Evolutionary conservation across 2,888 invertebrate genomes (phyloP), one percentile per base, ranked within the genome.

Genomic region (Drosophila fungiperda): DNA sequence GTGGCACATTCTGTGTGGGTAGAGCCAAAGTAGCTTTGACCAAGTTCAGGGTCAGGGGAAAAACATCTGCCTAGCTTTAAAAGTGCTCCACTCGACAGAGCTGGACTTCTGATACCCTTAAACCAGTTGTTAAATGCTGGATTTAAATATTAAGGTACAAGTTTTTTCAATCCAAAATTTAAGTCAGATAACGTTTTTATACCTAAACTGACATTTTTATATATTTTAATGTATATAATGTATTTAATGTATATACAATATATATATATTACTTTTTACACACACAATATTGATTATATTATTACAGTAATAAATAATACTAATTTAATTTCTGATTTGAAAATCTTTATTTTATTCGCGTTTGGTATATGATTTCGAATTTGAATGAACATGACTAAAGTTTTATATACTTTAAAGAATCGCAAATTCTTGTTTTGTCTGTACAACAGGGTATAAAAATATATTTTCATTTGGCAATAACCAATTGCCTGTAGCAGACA

Each of bases 11-110:
- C 38, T 4, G 26, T 23, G 66, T 38, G 38, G 20, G 50, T 12
- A 17, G 29, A 15, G 15, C 45, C 7, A 20, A 23, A n/a, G 20
- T 15, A 49, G 54, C 33, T 35, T 53, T 20, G 29, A n/a, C 8
- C 76, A 66, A 70, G 66, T 75, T 89, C 87, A 87, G 76, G 87
- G 82, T 89, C 84, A 87, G 61, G 23, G 68, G 40, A 61, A 48
- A 15, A 59, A 60, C 64, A 78, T 75, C 65, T 60, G 50, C 9
- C 38, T 17, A 53, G 69, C 70, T 73, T 68, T 62, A 69, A 68
- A 6, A 15, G 15, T 4, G 20, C 4, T 23, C 45, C 8, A 40
- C 8, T 23, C 45, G 8, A 23, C 8, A 23, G 15, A 45, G 23
- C 15, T 45, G 45, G 1, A 23, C 15, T 45, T 1, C 1, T 15